A percentile compares a stretch with the other conserved stretches of the same genome.
phyloP scores from a whole-genome alignment of 2,113 vertebrate genomes.

The Ellobius talpinus region DNA sequence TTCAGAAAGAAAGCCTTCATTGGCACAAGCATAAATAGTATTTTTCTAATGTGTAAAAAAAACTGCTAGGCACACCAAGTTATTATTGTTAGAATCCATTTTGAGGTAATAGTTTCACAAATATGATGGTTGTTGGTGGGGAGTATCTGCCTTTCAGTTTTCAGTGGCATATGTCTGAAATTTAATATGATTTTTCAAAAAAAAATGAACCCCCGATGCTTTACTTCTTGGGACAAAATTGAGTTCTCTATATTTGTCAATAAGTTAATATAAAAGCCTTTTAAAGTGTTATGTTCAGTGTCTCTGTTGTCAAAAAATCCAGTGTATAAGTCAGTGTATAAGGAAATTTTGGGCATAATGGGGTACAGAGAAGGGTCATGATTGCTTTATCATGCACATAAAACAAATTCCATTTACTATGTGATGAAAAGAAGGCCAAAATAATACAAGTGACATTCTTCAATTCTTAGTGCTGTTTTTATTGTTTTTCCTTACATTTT shows the following conservation, averaged over 20 bases:
- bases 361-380: background rate
- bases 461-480: background rate
- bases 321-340: background rate
- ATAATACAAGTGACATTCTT: background rate
- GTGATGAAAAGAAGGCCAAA: background rate
- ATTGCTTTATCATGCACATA: background rate
- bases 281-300: background rate
- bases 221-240: background rate
- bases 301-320: background rate
- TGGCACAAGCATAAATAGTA: background rate
- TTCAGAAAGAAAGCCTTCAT: conserved; percentile 32
- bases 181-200: conserved; percentile 45
- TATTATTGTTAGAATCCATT: conserved; percentile 55
- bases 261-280: background rate
- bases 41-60: conserved; percentile 6
- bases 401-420: background rate
- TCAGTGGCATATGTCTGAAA: conserved; percentile 8
- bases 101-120: background rate
- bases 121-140: background rate
- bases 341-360: background rate
- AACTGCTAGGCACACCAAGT: background rate
- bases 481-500: background rate
- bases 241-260: conserved; percentile 14
- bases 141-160: background rate
- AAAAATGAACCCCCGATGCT: background rate